Conservation (phyloP, 53 echinoderm and acorn worm genomes). For the Mesocentrotus franciscanus region DNA sequence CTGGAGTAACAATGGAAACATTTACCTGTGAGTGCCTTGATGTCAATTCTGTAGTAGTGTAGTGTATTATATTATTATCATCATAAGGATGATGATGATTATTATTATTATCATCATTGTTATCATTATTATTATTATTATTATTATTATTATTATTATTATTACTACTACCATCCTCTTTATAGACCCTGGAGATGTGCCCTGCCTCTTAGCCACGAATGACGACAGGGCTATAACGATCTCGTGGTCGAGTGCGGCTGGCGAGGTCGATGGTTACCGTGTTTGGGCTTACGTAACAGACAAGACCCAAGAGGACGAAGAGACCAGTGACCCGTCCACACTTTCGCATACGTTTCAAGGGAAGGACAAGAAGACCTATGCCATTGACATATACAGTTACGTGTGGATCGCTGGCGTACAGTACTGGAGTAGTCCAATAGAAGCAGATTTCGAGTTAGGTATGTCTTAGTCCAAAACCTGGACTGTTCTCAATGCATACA, state of each 20-base stretch:
- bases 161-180: neutral
- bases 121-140: neutral
- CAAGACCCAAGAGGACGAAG: conserved; percentile 53
- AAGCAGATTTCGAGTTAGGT: conserved; percentile 36
- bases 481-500: too few relatives aligned
- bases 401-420: conserved; percentile 13
- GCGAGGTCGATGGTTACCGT: conserved; percentile 52
- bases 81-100: too few relatives aligned
- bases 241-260: conserved; percentile 58
- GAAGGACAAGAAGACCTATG: conserved; percentile 24
- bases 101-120: neutral
- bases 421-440: conserved; percentile 53
- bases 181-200: conserved; percentile 47
- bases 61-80: neutral
- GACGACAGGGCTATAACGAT: neutral
- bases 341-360: conserved; percentile 41
- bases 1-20: neutral
- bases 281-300: conserved; percentile 64
- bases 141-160: neutral
- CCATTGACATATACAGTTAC: conserved; percentile 56
- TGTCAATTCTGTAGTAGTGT: neutral
- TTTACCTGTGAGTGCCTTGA: conserved; percentile 39
- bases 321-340: neutral
- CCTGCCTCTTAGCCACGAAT: conserved; percentile 8
- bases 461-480: neutral